A percentile compares a stretch with the other conserved stretches of the same genome.
Evolutionary conservation across 1,140 invertebrate genomes (phyloP).

Genomic region (Melitaea cinxia): DNA sequence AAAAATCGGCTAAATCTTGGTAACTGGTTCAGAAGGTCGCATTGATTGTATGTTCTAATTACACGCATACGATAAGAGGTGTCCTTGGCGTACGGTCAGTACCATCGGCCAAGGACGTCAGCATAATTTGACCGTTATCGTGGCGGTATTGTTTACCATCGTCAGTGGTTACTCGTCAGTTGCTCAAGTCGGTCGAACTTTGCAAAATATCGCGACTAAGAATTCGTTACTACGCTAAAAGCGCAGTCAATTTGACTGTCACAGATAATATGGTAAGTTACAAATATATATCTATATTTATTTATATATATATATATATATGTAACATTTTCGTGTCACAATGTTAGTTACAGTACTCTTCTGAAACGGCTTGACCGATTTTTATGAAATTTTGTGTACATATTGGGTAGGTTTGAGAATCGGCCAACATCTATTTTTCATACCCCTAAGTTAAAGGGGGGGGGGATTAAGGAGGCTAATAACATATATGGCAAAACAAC

Average conservation of each 20-base stretch:
- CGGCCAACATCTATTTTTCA: no score
- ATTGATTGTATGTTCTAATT: slow-evolving; percentile 53
- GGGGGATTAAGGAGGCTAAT: no score
- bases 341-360: not conserved
- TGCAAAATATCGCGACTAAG: slow-evolving; percentile 71
- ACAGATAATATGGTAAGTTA: slow-evolving; percentile 63
- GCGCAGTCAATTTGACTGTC: slow-evolving; percentile 64
- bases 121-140: slow-evolving; percentile 55
- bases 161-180: slow-evolving; percentile 57
- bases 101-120: slow-evolving; percentile 64
- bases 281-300: not conserved
- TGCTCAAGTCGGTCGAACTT: slow-evolving; percentile 33
- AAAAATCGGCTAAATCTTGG: not conserved
- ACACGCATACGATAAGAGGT: slow-evolving; percentile 60
- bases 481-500: no score
- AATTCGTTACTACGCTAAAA: slow-evolving; percentile 64
- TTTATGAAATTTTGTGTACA: no score
- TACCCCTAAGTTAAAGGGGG: no score
- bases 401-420: no score
- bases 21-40: slow-evolving; percentile 40
- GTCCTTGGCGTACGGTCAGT: slow-evolving; percentile 69
- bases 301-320: not conserved
- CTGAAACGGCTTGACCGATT: no score
- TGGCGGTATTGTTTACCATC: slow-evolving; percentile 57
- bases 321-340: not conserved